Conservation (phyloP, 2,888 invertebrate species). For the Drosophila multiciliata region DNA sequence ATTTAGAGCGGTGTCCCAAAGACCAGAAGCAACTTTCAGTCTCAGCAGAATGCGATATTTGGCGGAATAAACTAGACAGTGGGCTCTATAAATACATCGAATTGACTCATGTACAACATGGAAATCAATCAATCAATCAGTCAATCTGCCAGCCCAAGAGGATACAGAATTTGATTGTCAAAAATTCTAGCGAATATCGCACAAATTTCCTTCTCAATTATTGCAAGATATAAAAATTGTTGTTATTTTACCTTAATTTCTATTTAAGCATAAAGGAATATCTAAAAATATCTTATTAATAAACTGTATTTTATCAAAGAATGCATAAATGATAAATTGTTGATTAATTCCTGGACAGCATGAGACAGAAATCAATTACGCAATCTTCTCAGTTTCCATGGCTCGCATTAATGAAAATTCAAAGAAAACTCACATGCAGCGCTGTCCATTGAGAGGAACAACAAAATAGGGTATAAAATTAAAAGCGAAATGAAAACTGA, state of each 20-base stretch:
- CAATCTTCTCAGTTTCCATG: slow-evolving; percentile 58
- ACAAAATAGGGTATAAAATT: slow-evolving; percentile 4
- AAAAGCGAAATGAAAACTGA: slow-evolving; percentile 51
- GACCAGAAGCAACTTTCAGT: background rate
- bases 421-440: slow-evolving; percentile 69
- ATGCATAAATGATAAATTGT: background rate
- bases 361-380: slow-evolving; percentile 71
- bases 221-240: background rate
- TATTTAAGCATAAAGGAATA: background rate
- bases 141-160: background rate
- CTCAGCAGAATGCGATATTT: background rate
- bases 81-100: background rate
- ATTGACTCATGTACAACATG: background rate
- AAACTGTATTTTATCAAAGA: background rate
- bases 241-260: background rate
- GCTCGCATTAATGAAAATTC: slow-evolving; percentile 68
- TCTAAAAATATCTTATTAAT: background rate
- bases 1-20: no score
- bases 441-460: slow-evolving; percentile 9
- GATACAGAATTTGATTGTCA: background rate
- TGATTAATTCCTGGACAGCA: slow-evolving; percentile 54
- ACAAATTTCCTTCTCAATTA: background rate
- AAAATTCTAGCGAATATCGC: background rate
- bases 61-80: background rate
- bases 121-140: background rate